Conservation (phyloP, 2,888 invertebrate genomes). For the Plagodis pulveraria region DNA sequence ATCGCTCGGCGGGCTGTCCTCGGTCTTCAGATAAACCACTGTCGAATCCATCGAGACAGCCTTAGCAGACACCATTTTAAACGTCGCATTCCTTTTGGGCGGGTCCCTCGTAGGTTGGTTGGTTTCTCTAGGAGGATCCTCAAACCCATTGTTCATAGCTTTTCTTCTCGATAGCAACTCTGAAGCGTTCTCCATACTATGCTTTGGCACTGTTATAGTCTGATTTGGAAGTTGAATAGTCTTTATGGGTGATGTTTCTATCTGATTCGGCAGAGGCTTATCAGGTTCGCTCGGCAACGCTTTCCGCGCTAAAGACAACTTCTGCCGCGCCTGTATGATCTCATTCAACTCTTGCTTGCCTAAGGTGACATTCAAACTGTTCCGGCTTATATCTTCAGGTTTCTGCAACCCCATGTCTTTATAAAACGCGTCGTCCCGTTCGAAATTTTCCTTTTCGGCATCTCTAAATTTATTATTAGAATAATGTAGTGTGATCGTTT, state of each 20-base stretch:
- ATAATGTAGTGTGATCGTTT: constrained; percentile 74
- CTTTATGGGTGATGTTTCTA: constrained; percentile 62
- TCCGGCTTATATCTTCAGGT: constrained; percentile 58
- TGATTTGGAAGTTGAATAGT: constrained; percentile 76
- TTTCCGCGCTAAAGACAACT: constrained; percentile 72
- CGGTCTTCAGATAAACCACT: constrained; percentile 64
- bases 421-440: constrained; percentile 73
- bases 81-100: constrained; percentile 51
- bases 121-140: constrained; percentile 52
- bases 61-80: constrained; percentile 52
- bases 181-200: constrained; percentile 75
- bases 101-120: constrained; percentile 38
- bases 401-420: constrained; percentile 69
- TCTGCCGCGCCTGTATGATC: constrained; percentile 77
- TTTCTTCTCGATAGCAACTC: constrained; percentile 71
- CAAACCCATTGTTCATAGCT: constrained; percentile 63
- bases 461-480: constrained; percentile 72
- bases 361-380: constrained; percentile 70
- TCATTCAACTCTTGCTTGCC: constrained; percentile 79
- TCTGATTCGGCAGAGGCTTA: constrained; percentile 54
- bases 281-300: constrained; percentile 69
- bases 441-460: constrained; percentile 78
- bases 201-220: constrained; percentile 71
- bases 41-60: constrained; percentile 64
- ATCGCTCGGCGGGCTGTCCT: constrained; percentile 66